phyloP scores from a whole-genome alignment of 2,797 vertebrate species.

The Arrhamphus sclerolepis region DNA sequence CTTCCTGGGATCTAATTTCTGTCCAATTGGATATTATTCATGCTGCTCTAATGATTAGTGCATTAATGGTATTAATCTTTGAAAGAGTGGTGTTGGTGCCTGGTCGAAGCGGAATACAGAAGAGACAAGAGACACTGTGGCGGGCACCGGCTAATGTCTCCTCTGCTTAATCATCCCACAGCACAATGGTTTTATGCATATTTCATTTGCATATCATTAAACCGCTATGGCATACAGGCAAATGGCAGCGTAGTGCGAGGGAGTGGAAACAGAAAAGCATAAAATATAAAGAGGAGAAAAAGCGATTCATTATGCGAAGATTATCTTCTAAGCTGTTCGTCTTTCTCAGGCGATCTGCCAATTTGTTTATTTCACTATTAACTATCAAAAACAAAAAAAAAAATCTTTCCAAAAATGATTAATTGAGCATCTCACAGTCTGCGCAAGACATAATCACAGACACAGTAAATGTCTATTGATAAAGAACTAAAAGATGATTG shows the following conservation, averaged over 20 bases:
- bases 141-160: slow-evolving; percentile 90
- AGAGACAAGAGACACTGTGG: slow-evolving; percentile 82
- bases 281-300: slow-evolving; percentile 71
- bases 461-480: slow-evolving; percentile 48
- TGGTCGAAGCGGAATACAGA: slow-evolving; percentile 79
- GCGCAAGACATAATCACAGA: slow-evolving; percentile 58
- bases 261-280: slow-evolving; percentile 78
- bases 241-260: slow-evolving; percentile 78
- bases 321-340: slow-evolving; percentile 80
- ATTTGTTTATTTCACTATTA: slow-evolving; percentile 81
- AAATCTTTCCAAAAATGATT: slow-evolving; percentile 73
- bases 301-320: slow-evolving; percentile 80
- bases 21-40: slow-evolving; percentile 80
- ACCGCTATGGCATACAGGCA: slow-evolving; percentile 81
- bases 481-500: slow-evolving; percentile 60
- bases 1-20: slow-evolving; percentile 80
- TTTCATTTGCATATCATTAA: slow-evolving; percentile 99
- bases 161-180: slow-evolving; percentile 99
- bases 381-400: slow-evolving; percentile 66
- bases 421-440: slow-evolving; percentile 75
- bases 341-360: slow-evolving; percentile 77
- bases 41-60: slow-evolving; percentile 78
- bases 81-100: slow-evolving; percentile 72
- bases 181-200: slow-evolving; percentile 99
- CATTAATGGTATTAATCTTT: slow-evolving; percentile 77